Evolutionary conservation across 2,797 vertebrate genomes (phyloP).

Genomic region (Halcyon badia): DNA sequence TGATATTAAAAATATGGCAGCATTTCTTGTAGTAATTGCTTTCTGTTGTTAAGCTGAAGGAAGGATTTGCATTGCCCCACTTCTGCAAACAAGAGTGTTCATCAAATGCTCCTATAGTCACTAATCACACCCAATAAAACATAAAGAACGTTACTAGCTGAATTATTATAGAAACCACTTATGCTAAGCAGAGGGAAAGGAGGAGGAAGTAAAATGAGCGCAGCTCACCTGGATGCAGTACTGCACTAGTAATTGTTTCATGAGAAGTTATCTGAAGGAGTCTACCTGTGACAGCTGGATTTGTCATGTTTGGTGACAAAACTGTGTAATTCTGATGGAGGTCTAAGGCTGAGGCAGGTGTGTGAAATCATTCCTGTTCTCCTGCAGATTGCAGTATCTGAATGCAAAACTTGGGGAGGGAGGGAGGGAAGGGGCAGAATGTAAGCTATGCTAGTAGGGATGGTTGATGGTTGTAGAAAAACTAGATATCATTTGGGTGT

Average conservation of each 20-base stretch:
- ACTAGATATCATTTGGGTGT: fast-evolving
- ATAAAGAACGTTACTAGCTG: neutral
- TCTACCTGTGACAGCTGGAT: neutral
- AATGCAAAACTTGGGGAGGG: neutral
- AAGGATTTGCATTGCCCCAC: neutral
- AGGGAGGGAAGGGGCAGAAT: neutral
- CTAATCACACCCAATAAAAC: neutral
- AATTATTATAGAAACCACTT: neutral
- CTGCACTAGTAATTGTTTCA: neutral
- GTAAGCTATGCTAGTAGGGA: neutral
- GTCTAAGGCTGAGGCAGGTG: neutral
- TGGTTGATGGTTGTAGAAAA: neutral
- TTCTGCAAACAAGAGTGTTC: neutral
- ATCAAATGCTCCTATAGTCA: neutral
- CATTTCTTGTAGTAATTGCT: neutral
- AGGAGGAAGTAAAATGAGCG: neutral
- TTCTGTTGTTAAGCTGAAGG: neutral
- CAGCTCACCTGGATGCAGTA: neutral
- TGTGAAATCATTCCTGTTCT: neutral
- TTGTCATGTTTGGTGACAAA: neutral
- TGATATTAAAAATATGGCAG: neutral
- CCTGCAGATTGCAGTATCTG: neutral
- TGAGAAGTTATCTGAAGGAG: neutral
- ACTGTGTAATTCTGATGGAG: neutral
- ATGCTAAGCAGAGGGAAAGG: neutral